phyloP scores from a whole-genome alignment of 2,113 vertebrate species.

The Lepisosteus osseus region DNA sequence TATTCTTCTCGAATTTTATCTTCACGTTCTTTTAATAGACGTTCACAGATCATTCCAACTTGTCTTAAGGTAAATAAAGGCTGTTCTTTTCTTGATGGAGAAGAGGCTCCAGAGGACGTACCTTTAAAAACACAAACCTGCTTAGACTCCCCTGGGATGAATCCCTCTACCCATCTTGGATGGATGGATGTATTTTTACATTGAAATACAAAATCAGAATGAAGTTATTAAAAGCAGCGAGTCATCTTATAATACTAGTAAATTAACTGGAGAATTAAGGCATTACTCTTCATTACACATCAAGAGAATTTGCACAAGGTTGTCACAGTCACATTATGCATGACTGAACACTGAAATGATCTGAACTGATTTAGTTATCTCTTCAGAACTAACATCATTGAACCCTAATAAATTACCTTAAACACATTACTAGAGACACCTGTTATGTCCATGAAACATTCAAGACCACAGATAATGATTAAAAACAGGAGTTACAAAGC shows the following conservation, averaged over 20 bases:
- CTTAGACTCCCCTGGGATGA: neutral
- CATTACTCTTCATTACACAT: no score
- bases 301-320: no score
- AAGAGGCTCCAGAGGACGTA: constrained; percentile 78
- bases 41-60: constrained; percentile 98
- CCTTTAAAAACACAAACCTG: constrained; percentile 51
- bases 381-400: no score
- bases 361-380: no score
- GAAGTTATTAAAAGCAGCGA: neutral
- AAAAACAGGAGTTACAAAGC: no score
- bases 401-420: no score
- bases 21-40: constrained; percentile 95
- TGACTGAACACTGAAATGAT: no score
- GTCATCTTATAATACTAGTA: neutral
- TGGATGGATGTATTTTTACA: neutral
- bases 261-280: neutral
- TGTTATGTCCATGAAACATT: no score
- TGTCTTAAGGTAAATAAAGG: constrained; percentile 95
- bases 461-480: no score
- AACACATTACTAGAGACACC: no score
- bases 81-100: constrained; percentile 93
- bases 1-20: constrained; percentile 97
- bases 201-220: neutral
- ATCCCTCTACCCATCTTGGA: no score
- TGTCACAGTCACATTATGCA: no score